Evolutionary conservation across 64 coral and sea anemone genomes (phyloP).

Genomic region (Astreopora myriophthalma): DNA sequence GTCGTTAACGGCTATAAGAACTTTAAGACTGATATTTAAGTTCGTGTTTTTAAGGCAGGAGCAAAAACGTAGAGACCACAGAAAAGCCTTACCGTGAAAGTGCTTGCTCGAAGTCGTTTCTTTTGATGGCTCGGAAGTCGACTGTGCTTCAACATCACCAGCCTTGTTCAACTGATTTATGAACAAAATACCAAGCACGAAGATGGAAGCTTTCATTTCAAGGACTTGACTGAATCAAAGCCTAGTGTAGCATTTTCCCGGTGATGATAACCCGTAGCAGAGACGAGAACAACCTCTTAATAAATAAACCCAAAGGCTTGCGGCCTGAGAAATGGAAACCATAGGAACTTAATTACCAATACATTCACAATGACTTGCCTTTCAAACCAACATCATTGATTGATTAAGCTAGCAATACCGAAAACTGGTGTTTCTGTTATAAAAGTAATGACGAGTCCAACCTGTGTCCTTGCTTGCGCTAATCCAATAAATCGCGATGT

Average conservation of each 20-base stretch:
- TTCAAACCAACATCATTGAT: not conserved
- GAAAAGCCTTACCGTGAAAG: not conserved
- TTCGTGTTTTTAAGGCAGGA: not conserved
- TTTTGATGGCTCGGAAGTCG: not conserved
- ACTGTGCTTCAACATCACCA: not conserved
- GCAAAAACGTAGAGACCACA: not conserved
- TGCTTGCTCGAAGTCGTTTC: not conserved
- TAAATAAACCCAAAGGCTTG: not conserved
- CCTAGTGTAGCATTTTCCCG: not conserved
- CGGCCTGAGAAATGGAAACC: slow-evolving; percentile 1
- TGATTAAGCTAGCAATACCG: not conserved
- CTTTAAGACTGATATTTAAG: not conserved
- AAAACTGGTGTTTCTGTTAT: not conserved
- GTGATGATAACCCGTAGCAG: not conserved
- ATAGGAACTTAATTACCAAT: not conserved
- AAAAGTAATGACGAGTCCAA: not conserved
- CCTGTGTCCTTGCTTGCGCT: not conserved
- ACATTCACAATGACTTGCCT: not conserved
- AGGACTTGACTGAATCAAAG: not conserved
- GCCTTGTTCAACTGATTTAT: not conserved
- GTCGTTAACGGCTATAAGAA: not conserved
- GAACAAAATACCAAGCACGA: not conserved
- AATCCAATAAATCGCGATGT: slow-evolving; percentile 2
- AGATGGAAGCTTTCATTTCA: not conserved
- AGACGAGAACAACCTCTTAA: not conserved